Evolutionary conservation across 2,888 invertebrate genomes (phyloP).

Genomic region (Cerastis rubricosa): DNA sequence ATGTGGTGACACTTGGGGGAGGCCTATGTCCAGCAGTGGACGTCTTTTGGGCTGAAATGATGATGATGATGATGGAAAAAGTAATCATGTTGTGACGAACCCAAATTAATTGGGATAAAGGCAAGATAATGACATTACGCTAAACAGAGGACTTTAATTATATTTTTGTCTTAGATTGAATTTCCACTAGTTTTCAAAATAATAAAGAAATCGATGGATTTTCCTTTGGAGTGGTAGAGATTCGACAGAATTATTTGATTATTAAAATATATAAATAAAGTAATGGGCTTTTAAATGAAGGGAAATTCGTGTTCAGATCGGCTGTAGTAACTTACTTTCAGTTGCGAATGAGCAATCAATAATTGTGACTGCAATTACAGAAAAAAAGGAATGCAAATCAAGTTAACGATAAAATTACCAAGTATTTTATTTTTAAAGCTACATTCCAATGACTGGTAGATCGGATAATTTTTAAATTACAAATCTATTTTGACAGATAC

Average conservation of each 20-base stretch:
- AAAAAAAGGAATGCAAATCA: neutral
- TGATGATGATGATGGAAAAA: too few relatives aligned
- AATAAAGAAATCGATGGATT: neutral
- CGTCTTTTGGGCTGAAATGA: too few relatives aligned
- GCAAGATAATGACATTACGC: neutral
- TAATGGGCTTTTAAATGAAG: too few relatives aligned
- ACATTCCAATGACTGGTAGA: neutral
- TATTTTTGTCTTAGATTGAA: neutral
- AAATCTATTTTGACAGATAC: slow-evolving; percentile 7
- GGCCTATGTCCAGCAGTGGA: too few relatives aligned
- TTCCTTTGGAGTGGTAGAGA: neutral
- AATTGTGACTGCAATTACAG: neutral
- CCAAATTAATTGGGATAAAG: neutral
- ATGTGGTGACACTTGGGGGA: too few relatives aligned
- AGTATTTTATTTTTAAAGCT: neutral
- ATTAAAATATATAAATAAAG: neutral
- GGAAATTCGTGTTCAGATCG: neutral
- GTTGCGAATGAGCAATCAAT: neutral
- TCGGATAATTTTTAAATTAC: slow-evolving; percentile 2
- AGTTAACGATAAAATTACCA: neutral
- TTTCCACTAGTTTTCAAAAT: neutral
- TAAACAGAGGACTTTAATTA: neutral
- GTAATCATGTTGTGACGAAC: neutral
- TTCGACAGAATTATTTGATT: neutral
- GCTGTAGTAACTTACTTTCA: neutral